Percentiles rank a stretch among this genome's conserved stretches.
These are phyloP conservation scores for Sebastes ruberrimus DNA, from an alignment of 2,797 vertebrate genomes.

Conservation along the genomic window DNA sequence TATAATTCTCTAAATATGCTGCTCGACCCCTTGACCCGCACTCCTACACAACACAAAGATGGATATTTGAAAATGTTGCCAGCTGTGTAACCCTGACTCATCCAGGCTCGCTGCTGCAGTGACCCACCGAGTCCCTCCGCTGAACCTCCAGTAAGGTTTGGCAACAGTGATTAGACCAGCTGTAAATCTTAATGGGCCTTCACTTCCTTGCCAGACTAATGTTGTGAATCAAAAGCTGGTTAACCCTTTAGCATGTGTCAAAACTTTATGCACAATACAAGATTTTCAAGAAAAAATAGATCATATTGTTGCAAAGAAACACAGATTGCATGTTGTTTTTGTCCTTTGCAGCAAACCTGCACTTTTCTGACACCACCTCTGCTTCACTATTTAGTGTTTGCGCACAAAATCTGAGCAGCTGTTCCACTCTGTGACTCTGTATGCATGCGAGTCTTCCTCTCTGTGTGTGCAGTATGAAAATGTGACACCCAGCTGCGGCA, in stretches of 20 bases:
- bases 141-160: constrained; percentile 47
- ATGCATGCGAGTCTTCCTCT: neutral
- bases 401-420: constrained; percentile 28
- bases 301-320: neutral
- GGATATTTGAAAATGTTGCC: constrained; percentile 50
- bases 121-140: constrained; percentile 16
- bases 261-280: neutral
- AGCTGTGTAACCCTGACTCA: constrained; percentile 52
- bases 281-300: neutral
- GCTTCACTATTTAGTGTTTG: neutral
- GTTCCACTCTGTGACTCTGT: neutral
- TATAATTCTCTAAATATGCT: constrained; percentile 25
- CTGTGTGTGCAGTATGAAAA: neutral
- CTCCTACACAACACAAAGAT: constrained; percentile 30
- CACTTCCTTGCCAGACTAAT: constrained; percentile 39
- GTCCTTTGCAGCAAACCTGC: neutral
- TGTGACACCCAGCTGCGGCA: constrained; percentile 52
- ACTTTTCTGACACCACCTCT: constrained; percentile 9
- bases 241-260: constrained; percentile 21
- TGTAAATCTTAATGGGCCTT: constrained; percentile 54
- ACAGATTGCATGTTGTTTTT: neutral
- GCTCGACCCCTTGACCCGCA: constrained; percentile 25
- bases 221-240: constrained; percentile 33
- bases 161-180: constrained; percentile 34
- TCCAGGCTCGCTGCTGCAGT: constrained; percentile 12